A percentile compares a stretch with the other conserved stretches of the same genome.
phyloP scores from a whole-genome alignment of 92 coral and sea anemone genomes.

The Parazoanthus swiftii region DNA sequence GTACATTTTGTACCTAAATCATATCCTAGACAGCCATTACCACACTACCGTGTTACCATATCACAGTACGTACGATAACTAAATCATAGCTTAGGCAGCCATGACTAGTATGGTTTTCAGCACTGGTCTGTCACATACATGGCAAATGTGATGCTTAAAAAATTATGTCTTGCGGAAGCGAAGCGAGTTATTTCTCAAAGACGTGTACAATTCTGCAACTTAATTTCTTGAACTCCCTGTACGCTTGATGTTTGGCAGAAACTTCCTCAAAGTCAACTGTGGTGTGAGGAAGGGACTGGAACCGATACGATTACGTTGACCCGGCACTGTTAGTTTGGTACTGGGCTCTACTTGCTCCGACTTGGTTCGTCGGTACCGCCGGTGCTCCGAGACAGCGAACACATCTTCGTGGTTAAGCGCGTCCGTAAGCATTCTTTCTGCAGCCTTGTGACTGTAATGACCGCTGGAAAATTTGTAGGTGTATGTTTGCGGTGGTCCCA shows the following conservation, averaged over 20 bases:
- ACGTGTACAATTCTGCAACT: background rate
- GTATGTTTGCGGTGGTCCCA: slow-evolving; percentile 20
- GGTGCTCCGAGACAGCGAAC: slow-evolving; percentile 48
- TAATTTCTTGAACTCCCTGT: slow-evolving; percentile 7
- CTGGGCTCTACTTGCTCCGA: slow-evolving; percentile 37
- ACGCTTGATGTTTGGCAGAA: slow-evolving; percentile 23
- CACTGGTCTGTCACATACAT: no score
- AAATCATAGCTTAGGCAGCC: no score
- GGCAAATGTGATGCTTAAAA: no score
- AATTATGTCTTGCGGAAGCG: no score
- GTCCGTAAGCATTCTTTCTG: slow-evolving; percentile 71
- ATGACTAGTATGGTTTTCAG: no score
- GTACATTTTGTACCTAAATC: no score
- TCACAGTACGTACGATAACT: no score
- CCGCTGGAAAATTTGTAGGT: slow-evolving; percentile 69
- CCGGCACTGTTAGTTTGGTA: slow-evolving; percentile 13
- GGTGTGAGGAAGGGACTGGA: slow-evolving; percentile 37
- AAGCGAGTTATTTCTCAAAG: background rate
- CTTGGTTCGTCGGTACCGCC: slow-evolving; percentile 10
- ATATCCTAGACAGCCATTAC: no score
- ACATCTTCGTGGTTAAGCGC: slow-evolving; percentile 67
- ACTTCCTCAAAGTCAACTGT: slow-evolving; percentile 10
- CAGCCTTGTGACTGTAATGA: slow-evolving; percentile 72
- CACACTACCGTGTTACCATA: no score
- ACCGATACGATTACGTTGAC: background rate